phyloP scores from a whole-genome alignment of 2,113 vertebrate species.

The Malaclemys terrapin region DNA sequence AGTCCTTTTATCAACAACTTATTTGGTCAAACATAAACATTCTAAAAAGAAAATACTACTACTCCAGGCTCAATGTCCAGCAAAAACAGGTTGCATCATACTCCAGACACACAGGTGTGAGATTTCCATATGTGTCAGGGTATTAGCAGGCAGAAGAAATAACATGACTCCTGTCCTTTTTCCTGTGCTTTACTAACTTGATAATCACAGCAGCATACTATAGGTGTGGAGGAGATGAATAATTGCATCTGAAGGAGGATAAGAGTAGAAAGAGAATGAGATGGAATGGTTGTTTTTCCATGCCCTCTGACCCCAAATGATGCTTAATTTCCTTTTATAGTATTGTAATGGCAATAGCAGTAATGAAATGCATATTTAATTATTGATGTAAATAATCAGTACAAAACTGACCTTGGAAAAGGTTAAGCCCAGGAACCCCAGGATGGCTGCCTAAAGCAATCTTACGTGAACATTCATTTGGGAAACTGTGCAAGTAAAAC shows the following conservation, averaged over 20 bases:
- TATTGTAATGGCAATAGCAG: neutral
- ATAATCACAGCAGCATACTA: neutral
- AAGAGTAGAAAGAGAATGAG: neutral
- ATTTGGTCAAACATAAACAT: neutral
- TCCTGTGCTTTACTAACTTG: neutral
- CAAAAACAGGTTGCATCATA: neutral
- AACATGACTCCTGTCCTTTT: neutral
- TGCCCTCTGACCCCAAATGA: neutral
- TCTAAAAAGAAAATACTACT: neutral
- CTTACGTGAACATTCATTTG: neutral
- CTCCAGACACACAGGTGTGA: neutral
- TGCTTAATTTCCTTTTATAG: neutral
- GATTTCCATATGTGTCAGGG: neutral
- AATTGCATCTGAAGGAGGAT: neutral
- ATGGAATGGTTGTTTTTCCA: neutral
- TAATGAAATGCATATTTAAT: neutral
- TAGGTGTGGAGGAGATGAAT: neutral
- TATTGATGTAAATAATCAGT: neutral
- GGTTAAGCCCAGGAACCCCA: neutral
- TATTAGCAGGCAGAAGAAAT: neutral
- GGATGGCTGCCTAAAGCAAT: neutral
- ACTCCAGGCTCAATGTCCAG: neutral
- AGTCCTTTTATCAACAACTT: neutral
- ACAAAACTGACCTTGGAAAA: neutral
- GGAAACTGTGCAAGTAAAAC: neutral